Evolutionary conservation across 2,888 invertebrate genomes (phyloP).

Genomic region (Empis livida): DNA sequence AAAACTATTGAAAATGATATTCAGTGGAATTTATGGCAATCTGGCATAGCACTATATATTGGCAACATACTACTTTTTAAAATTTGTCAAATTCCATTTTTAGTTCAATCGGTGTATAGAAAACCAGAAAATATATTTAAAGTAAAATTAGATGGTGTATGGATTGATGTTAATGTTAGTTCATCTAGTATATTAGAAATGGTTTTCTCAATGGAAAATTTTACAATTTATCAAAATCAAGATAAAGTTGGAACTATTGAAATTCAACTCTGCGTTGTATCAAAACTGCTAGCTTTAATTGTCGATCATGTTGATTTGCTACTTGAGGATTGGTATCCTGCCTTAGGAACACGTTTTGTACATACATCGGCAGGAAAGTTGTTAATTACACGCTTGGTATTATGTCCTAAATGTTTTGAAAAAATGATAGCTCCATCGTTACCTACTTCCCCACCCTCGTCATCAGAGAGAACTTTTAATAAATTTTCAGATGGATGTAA

Average conservation of each 20-base stretch:
- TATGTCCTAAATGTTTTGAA: constrained; percentile 79
- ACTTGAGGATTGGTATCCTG: constrained; percentile 97
- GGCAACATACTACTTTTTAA: constrained; percentile 69
- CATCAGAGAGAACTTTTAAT: constrained; percentile 20
- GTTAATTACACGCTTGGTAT: constrained; percentile 82
- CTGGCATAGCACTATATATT: constrained; percentile 76
- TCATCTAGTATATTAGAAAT: constrained; percentile 78
- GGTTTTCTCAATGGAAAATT: constrained; percentile 51
- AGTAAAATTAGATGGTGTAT: constrained; percentile 69
- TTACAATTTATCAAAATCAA: constrained; percentile 42
- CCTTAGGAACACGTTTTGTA: constrained; percentile 89
- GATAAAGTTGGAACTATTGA: constrained; percentile 31
- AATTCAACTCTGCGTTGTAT: constrained; percentile 39
- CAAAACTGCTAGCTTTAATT: constrained; percentile 71
- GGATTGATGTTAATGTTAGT: constrained; percentile 71
- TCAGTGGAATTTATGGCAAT: constrained; percentile 91
- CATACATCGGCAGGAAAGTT: constrained; percentile 95
- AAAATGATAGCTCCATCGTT: constrained; percentile 17
- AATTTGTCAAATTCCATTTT: constrained; percentile 65
- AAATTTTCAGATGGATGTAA: constrained; percentile 28
- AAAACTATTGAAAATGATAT: constrained; percentile 35
- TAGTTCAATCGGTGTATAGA: constrained; percentile 40
- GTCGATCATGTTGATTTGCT: constrained; percentile 94
- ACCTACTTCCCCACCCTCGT: too few relatives aligned
- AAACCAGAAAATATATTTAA: constrained; percentile 46